A percentile compares a stretch with the other conserved stretches of the same genome.
Conservation (phyloP, 2,113 vertebrate genomes). For the Thalassarche chlororhynchos region DNA sequence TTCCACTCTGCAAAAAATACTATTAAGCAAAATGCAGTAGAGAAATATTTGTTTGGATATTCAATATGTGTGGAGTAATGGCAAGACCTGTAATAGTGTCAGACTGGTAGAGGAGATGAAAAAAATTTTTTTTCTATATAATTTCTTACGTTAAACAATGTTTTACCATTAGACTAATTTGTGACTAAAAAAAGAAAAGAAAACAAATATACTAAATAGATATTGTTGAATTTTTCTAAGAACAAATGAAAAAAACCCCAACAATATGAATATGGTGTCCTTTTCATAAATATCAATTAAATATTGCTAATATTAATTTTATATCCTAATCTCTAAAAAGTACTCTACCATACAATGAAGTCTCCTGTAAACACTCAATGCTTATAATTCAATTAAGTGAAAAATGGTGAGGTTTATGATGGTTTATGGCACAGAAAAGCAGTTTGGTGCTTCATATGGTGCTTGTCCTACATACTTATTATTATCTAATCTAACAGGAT, state of each 20-base stretch:
- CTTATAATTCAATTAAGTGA: neutral
- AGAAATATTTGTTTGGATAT: neutral
- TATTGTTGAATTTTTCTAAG: neutral
- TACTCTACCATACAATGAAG: neutral
- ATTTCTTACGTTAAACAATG: neutral
- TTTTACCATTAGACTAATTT: neutral
- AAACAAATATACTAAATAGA: neutral
- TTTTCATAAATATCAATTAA: neutral
- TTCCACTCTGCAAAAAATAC: neutral
- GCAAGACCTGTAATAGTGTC: neutral
- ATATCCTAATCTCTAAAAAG: neutral
- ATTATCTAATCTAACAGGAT: neutral
- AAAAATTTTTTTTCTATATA: neutral
- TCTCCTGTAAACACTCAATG: neutral
- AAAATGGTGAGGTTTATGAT: neutral
- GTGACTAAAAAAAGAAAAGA: neutral
- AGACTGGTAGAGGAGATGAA: neutral
- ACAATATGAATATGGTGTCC: neutral
- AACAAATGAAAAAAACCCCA: neutral
- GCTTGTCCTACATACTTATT: neutral
- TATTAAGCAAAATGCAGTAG: neutral
- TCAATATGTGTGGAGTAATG: neutral
- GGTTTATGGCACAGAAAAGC: neutral
- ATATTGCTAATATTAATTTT: neutral
- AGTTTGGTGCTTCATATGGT: neutral